A percentile compares a stretch with the other conserved stretches of the same genome.
Conservation (phyloP, 2,113 vertebrate species). For the Myotis yumanensis region DNA sequence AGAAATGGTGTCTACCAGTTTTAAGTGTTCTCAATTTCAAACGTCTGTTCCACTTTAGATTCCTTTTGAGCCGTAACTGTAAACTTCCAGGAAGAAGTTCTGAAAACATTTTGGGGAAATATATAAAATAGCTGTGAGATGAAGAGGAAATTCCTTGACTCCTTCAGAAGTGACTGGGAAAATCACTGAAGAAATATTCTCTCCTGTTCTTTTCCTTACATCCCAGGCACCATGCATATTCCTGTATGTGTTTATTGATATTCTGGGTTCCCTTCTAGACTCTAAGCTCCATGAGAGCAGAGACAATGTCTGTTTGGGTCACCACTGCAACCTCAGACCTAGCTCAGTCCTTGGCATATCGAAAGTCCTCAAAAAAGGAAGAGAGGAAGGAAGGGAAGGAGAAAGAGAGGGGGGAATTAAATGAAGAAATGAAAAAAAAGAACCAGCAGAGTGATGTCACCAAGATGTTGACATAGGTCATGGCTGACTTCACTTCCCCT, state of each 20-base stretch:
- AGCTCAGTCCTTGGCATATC: not conserved
- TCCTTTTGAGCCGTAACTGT: constrained; percentile 36
- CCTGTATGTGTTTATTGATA: not conserved
- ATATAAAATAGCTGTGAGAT: not conserved
- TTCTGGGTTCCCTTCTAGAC: not conserved
- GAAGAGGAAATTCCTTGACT: not conserved
- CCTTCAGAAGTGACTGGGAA: not conserved
- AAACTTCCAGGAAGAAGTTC: constrained; percentile 29
- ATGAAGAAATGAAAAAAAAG: not conserved
- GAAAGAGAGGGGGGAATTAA: not conserved
- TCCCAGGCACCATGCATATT: not conserved
- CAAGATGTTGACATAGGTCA: not conserved
- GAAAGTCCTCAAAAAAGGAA: not conserved
- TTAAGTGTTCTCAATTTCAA: not conserved
- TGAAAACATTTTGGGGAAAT: constrained; percentile 5
- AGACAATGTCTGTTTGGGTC: not conserved
- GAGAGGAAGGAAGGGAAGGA: not conserved
- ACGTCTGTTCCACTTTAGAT: constrained; percentile 28
- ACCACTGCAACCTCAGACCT: not conserved
- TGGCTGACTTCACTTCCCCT: not conserved
- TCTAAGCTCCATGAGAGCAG: not conserved
- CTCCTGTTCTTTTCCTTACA: not conserved
- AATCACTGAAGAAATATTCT: not conserved
- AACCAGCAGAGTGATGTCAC: not conserved
- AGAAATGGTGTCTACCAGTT: constrained; percentile 11